Evolutionary conservation across 2,113 vertebrate genomes (phyloP).

Genomic region (Colinus virginianus): DNA sequence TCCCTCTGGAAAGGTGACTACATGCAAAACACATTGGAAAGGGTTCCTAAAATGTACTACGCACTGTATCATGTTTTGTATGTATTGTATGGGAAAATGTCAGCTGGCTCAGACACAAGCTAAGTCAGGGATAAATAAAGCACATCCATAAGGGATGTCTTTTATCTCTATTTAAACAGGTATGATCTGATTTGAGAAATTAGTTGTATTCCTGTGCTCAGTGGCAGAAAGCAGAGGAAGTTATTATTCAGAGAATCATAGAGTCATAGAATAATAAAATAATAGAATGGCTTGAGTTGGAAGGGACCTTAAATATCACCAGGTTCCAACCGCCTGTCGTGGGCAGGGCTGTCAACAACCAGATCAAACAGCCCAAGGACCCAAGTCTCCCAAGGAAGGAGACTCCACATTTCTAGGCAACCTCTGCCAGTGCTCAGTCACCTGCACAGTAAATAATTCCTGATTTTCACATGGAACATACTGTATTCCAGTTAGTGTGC

Average conservation of each 20-base stretch:
- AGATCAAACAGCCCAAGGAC: too few species aligned
- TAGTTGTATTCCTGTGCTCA: neutral
- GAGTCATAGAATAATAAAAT: neutral
- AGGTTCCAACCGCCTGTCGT: neutral
- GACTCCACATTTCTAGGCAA: neutral
- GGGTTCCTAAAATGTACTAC: neutral
- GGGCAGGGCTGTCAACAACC: too few species aligned
- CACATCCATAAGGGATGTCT: neutral
- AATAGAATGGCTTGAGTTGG: neutral
- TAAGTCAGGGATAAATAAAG: neutral
- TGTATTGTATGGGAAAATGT: neutral
- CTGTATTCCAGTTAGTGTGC: neutral
- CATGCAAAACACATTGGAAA: neutral
- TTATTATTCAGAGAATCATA: neutral
- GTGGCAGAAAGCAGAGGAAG: neutral
- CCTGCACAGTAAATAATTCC: neutral
- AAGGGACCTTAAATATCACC: neutral
- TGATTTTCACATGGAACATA: neutral
- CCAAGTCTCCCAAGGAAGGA: neutral
- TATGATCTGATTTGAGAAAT: neutral
- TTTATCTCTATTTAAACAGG: neutral
- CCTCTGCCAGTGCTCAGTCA: neutral
- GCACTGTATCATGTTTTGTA: fast-evolving
- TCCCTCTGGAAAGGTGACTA: neutral
- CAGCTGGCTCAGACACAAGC: fast-evolving